Percentiles rank a stretch among this genome's conserved stretches.
Evolutionary conservation across 2,113 vertebrate species (phyloP).

Genomic region (Eulacestoma nigropectus): DNA sequence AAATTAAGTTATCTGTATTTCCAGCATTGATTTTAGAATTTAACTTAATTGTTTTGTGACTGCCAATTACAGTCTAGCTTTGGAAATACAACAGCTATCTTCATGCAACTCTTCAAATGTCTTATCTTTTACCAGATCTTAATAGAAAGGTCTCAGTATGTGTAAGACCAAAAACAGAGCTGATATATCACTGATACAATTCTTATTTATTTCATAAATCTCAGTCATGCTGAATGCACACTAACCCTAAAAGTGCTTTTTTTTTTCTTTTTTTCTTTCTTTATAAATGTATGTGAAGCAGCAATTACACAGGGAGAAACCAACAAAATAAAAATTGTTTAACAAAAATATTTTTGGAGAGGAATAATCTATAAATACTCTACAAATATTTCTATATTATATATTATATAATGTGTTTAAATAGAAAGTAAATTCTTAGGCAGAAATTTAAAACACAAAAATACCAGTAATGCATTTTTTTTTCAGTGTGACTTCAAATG

Average conservation of each 20-base stretch:
- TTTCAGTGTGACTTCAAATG: background rate
- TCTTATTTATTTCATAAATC: background rate
- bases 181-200: background rate
- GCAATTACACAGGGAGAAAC: background rate
- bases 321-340: background rate
- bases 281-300: background rate
- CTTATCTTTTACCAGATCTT: background rate
- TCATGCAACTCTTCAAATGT: background rate
- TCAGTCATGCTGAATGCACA: background rate
- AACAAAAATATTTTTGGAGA: background rate
- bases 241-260: background rate
- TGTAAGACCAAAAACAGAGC: background rate
- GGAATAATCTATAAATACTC: background rate
- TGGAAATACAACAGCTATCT: background rate
- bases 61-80: background rate
- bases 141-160: background rate
- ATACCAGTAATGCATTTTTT: background rate
- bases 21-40: background rate
- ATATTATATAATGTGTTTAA: background rate
- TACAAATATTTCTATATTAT: background rate
- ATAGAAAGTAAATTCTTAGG: background rate
- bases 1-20: constrained; percentile 16
- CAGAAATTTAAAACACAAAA: background rate
- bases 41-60: background rate
- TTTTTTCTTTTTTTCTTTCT: background rate